Conservation (phyloP, 2,113 vertebrate species). For the mouse (Mus musculus) region DNA sequence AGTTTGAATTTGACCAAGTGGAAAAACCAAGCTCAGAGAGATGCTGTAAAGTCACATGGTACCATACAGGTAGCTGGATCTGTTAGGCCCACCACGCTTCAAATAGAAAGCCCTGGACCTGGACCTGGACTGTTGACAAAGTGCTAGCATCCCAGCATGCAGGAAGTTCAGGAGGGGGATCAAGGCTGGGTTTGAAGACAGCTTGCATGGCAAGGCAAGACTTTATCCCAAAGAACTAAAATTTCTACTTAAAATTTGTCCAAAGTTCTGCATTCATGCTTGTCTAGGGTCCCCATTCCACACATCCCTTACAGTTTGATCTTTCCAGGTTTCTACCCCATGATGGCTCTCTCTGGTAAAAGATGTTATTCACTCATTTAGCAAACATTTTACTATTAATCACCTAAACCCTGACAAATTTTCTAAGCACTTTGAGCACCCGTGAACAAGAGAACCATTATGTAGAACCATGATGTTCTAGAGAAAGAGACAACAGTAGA, state of each 20-base stretch:
- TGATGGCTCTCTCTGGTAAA: not conserved
- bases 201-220: not conserved
- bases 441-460: not conserved
- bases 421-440: constrained; percentile 37
- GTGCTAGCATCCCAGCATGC: not conserved
- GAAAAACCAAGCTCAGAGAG: not conserved
- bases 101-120: not conserved
- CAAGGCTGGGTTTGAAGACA: not conserved
- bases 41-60: not conserved
- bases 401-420: not conserved
- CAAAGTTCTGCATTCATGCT: not conserved
- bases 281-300: not conserved
- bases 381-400: not conserved
- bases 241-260: not conserved
- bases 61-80: not conserved
- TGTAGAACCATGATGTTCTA: not conserved
- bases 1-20: not conserved
- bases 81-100: not conserved
- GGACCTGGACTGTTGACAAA: not conserved
- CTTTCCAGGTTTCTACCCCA: not conserved
- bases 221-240: not conserved
- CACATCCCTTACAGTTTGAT: not conserved
- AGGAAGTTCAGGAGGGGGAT: not conserved
- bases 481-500: not conserved
- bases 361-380: not conserved